Conservation (phyloP, 2,797 vertebrate genomes). For the Siniperca undulata region DNA sequence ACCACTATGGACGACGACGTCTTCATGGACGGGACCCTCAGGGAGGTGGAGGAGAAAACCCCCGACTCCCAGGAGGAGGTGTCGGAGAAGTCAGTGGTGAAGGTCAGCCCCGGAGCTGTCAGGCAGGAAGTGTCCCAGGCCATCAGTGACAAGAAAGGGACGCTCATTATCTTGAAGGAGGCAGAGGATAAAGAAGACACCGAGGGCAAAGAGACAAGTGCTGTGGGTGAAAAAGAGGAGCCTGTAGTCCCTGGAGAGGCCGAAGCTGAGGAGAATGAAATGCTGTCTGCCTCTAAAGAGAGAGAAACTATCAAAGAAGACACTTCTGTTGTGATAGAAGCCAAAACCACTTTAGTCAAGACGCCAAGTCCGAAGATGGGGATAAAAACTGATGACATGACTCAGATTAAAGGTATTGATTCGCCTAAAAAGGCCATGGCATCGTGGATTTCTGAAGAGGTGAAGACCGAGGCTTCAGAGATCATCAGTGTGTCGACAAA, state of each 20-base stretch:
- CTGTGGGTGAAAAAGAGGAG: slow-evolving; percentile 35
- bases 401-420: slow-evolving; percentile 59
- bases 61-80: slow-evolving; percentile 78
- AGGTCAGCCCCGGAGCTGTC: slow-evolving; percentile 79
- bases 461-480: slow-evolving; percentile 48
- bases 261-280: slow-evolving; percentile 19
- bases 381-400: slow-evolving; percentile 58
- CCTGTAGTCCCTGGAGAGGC: slow-evolving; percentile 16
- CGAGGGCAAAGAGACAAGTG: slow-evolving; percentile 20
- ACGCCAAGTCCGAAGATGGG: slow-evolving; percentile 52
- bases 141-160: slow-evolving; percentile 84
- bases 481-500: slow-evolving; percentile 36
- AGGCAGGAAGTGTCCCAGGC: slow-evolving; percentile 88
- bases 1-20: slow-evolving; percentile 86
- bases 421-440: slow-evolving; percentile 82
- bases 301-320: slow-evolving; percentile 42
- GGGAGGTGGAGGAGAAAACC: slow-evolving; percentile 78
- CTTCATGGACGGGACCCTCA: slow-evolving; percentile 85
- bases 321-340: slow-evolving; percentile 1
- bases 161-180: slow-evolving; percentile 90
- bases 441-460: slow-evolving; percentile 76
- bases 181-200: slow-evolving; percentile 73
- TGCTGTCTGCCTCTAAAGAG: slow-evolving; percentile 19
- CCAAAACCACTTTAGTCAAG: slow-evolving; percentile 20
- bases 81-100: slow-evolving; percentile 77